Percentiles rank a stretch among this genome's conserved stretches.
Evolutionary conservation across 2,888 invertebrate genomes (phyloP).

Genomic region (Sclerodermus sp.): DNA sequence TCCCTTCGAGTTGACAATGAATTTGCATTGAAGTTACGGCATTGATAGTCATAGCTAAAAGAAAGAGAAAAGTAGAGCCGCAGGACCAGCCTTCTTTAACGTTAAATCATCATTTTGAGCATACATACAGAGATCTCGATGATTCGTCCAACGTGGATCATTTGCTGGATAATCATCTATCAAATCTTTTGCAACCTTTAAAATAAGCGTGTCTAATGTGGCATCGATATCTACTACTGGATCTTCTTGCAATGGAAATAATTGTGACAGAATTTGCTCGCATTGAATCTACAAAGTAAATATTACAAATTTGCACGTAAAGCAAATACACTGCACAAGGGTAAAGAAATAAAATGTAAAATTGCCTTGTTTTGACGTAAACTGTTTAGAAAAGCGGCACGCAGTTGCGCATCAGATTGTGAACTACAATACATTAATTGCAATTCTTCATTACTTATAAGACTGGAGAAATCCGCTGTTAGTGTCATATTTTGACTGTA

Average conservation of each 20-base stretch:
- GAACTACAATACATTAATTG: conserved; percentile 51
- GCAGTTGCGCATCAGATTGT: conserved; percentile 46
- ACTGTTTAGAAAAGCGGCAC: conserved; percentile 51
- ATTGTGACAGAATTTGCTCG: conserved; percentile 58
- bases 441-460: conserved; percentile 48
- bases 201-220: conserved; percentile 64
- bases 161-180: conserved; percentile 86
- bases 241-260: conserved; percentile 58
- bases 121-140: conserved; percentile 49
- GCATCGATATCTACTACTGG: conserved; percentile 58
- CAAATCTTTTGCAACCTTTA: conserved; percentile 73
- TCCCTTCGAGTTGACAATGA: conserved; percentile 82
- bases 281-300: conserved; percentile 50
- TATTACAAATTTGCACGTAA: background rate
- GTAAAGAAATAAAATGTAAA: background rate
- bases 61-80: conserved; percentile 8
- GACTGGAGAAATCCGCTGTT: conserved; percentile 40
- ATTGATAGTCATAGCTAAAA: conserved; percentile 48
- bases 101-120: too few relatives aligned
- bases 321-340: background rate
- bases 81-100: conserved; percentile 4
- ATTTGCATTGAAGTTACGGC: conserved; percentile 75
- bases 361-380: conserved; percentile 46
- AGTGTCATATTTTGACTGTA: conserved; percentile 32
- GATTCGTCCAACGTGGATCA: conserved; percentile 78